Evolutionary conservation across 2,113 vertebrate species (phyloP), one percentile per base, ranked within the genome.

Genomic region (Atrichornis clamosus): DNA sequence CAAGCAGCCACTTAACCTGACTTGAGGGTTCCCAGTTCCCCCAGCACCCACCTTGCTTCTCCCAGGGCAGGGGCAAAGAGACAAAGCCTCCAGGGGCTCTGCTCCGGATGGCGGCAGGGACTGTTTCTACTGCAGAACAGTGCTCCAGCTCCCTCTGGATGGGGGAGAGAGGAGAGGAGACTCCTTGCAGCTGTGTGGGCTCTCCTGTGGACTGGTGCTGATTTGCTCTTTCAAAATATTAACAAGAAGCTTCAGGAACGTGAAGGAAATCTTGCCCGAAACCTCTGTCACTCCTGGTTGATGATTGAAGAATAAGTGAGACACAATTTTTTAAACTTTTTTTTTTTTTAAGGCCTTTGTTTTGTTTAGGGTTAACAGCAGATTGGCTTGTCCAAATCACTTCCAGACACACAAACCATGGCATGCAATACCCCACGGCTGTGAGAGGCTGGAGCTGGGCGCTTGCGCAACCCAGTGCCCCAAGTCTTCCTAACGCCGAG

Each of bases 311-410:
- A 87, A 63, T 77, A 69, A 85, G 63, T 15, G 27, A 87, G 80
- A 67, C 22, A 39, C 12, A 6, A 49, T 50, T 55, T 73, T 78
- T 72, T 50, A 5, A 1, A 11, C 16, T 15, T 49, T 35, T 26
- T 52, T 64, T 41, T 37, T 87, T 85, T 79, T 64, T 52, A 70
- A 76, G 50, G 87, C 24, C 72, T 83, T 89, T 96, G 97, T 96
- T 97, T 97, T 94, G 86, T 89, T 96, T 63, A 93, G 97, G 96
- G 94, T 96, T 96, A 97, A 96, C 92, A 81, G 79, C 92, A 87
- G 96, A 96, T 93, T 1, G 6, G 77, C 86, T 95, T 75, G 86
- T 92, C 74, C 95, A 97, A 97, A 97, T 97, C 96, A 97, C 74
- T 97, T 97, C 97, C 97, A 97, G 97, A 96, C 96, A 89, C 92